These are phyloP conservation scores for Drosophila albomicans DNA, from an alignment of 1,140 invertebrate genomes.

Conservation along the genomic window DNA sequence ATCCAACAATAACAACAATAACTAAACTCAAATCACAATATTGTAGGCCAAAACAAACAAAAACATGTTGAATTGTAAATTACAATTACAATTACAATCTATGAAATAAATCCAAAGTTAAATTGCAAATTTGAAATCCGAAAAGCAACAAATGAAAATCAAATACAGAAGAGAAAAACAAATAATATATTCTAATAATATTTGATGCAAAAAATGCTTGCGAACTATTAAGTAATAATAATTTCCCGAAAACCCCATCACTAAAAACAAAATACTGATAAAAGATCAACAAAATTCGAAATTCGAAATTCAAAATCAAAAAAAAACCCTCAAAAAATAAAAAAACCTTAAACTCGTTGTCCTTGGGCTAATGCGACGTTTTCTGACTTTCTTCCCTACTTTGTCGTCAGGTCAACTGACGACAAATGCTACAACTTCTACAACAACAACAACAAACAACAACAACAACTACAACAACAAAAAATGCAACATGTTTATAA, in stretches of 20 bases:
- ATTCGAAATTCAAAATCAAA: conserved; percentile 29
- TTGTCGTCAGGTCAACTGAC: conserved; percentile 85
- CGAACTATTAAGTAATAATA: conserved; percentile 57
- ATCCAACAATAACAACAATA: conserved; percentile 28
- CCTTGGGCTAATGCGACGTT: conserved; percentile 85
- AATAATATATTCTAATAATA: conserved; percentile 43
- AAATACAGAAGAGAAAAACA: conserved; percentile 15
- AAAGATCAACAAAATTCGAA: conserved; percentile 47
- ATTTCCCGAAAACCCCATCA: conserved; percentile 42
- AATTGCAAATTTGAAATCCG: conserved; percentile 60
- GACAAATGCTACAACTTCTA: conserved; percentile 82
- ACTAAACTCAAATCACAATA: conserved; percentile 9
- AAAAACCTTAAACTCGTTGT: conserved; percentile 70
- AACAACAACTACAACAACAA: conserved; percentile 51
- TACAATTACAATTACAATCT: conserved; percentile 9
- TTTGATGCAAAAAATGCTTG: conserved; percentile 83
- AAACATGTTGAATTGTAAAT: conserved; percentile 24
- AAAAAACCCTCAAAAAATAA: conserved; percentile 39
- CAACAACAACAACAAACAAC: conserved; percentile 66
- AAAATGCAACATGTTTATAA: conserved; percentile 53
- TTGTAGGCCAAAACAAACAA: conserved; percentile 12
- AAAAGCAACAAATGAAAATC: conserved; percentile 26
- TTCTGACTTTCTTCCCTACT: conserved; percentile 83
- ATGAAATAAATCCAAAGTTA: conserved; percentile 77
- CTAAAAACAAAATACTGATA: conserved; percentile 27